Evolutionary conservation across 2,113 vertebrate species (phyloP).

Genomic region (Petrocephalus zakoni): DNA sequence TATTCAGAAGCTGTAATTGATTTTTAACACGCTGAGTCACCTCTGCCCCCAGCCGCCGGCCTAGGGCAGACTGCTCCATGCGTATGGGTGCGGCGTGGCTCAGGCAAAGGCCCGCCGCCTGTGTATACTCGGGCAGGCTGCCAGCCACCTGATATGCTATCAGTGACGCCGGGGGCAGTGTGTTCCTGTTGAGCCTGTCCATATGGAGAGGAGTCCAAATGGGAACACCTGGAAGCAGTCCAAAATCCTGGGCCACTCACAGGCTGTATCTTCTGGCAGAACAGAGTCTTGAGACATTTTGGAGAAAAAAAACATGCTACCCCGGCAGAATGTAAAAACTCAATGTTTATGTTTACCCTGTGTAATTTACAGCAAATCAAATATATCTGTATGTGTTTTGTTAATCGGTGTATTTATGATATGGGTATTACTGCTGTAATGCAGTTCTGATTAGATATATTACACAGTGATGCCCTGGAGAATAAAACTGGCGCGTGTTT

Average conservation of each 20-base stretch:
- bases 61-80: not conserved
- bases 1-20: not conserved
- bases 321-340: not conserved
- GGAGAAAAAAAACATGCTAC: not conserved
- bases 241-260: not conserved
- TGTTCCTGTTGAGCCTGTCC: not conserved
- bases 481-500: not conserved
- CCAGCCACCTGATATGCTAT: not conserved
- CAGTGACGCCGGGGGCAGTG: not conserved
- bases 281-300: not conserved
- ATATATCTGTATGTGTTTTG: not conserved
- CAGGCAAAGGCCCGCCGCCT: not conserved
- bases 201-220: not conserved
- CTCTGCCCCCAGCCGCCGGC: not conserved
- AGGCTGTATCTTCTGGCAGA: not conserved
- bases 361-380: not conserved
- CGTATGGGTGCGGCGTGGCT: not conserved
- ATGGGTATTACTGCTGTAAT: not conserved
- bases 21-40: not conserved
- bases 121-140: not conserved
- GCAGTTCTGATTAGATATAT: not conserved
- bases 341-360: not conserved
- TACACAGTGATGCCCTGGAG: not conserved
- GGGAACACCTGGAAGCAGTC: not conserved
- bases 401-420: not conserved